Base-by-base conservation (phyloP, 2,797 vertebrate genomes). In the Scyliorhinus canicula region DNA sequence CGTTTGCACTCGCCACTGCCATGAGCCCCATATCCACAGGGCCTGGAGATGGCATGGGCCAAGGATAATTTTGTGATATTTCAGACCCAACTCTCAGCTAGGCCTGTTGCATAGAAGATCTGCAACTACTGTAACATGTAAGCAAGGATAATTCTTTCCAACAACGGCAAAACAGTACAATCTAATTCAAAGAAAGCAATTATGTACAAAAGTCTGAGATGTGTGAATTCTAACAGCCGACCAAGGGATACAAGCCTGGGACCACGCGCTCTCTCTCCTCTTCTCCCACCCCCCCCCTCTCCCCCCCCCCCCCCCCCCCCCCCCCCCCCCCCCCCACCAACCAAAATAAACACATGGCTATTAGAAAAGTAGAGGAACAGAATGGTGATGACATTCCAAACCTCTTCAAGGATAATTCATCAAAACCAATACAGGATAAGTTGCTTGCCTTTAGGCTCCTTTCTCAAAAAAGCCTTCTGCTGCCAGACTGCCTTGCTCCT, bases 401-500 rank as follows among this genome's bases (percentile, higher is more conserved):
- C 31, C 50, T 60, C 50, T 57, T 60, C 55, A 90, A 57, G 55
- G 31, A n/a, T 6, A 94, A 52, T 71, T 93, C 47, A 31, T 50
- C 47, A 71, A 52, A 94, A 21, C n/a, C 0, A 52, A 94, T 52
- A 74, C 26, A 69, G 50, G 31, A 71, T 94, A 69, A 69, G 19
- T n/a, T 40, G 26, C 44, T 69, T 93, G 44, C 47, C 4, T 31
- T 71, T 57, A 60, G 40, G 79, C 44, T 82, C 44, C n/a, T 44
- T 21, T 65, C 47, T 67, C 47, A 47, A 74, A 35, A 50, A 50
- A 74, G 93, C 67, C 44, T 52, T 69, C 65, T 94, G 91, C 91
- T 50, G n/a, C 93, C 93, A 94, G 93, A 71, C 93, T 71, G 67
- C 67, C 93, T 94, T 94, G 47, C 93, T 94, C 47, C 65, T 71